A percentile compares a stretch with the other conserved stretches of the same genome.
These are phyloP conservation scores for Pipistrellus pipistrellus DNA, from an alignment of 2,797 vertebrate genomes.

Conservation along the genomic window DNA sequence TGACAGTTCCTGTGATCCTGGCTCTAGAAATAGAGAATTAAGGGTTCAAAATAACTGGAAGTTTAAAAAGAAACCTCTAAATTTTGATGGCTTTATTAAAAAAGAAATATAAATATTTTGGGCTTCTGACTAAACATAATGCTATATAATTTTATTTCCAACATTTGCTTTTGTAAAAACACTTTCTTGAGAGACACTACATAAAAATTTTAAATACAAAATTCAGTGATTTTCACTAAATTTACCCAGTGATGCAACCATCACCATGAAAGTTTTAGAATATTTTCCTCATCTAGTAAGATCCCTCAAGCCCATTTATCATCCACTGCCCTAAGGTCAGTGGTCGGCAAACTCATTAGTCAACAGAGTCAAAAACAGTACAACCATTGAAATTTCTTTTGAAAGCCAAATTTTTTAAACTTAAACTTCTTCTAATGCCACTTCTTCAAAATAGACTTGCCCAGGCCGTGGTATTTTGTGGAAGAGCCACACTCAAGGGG, in stretches of 20 bases:
- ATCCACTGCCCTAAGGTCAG: neutral
- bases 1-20: neutral
- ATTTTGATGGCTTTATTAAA: neutral
- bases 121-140: slow-evolving; percentile 20
- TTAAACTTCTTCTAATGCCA: too few species aligned
- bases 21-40: neutral
- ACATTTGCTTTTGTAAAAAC: neutral
- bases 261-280: neutral
- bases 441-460: too few species aligned
- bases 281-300: neutral
- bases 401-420: too few species aligned
- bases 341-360: too few species aligned
- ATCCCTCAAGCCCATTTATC: neutral
- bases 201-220: neutral
- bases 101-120: slow-evolving; percentile 13
- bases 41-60: neutral
- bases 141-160: neutral
- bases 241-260: neutral
- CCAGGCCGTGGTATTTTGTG: too few species aligned
- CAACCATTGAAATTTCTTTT: too few species aligned
- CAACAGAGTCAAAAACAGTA: too few species aligned
- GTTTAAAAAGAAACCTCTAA: neutral
- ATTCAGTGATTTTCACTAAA: neutral
- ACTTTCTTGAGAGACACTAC: neutral
- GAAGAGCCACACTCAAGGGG: too few species aligned